Conservation (phyloP, 2,888 invertebrate genomes). For the Lithophane ornitopus region DNA sequence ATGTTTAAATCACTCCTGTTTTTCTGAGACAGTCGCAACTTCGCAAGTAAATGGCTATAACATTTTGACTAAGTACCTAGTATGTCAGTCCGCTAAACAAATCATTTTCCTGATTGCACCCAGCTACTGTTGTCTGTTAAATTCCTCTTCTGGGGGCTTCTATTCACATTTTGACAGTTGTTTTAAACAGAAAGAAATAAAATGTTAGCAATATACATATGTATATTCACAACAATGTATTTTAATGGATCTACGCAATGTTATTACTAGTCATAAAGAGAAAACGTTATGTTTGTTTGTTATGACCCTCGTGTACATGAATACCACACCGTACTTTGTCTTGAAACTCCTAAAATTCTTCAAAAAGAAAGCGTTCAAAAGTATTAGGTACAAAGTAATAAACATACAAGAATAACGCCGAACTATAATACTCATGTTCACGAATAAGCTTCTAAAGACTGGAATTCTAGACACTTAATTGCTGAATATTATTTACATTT, state of each 20-base stretch:
- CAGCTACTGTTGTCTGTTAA: neutral
- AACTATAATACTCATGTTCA: constrained; percentile 9
- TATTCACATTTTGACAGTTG: neutral
- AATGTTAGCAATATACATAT: constrained; percentile 20
- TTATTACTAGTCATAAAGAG: constrained; percentile 48
- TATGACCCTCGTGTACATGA: constrained; percentile 48
- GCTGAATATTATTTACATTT: constrained; percentile 38
- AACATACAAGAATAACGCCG: constrained; percentile 7
- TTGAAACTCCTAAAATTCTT: constrained; percentile 19
- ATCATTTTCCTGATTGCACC: neutral
- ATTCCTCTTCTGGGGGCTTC: constrained; percentile 6
- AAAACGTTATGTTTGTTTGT: constrained; percentile 51
- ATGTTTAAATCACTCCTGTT: neutral
- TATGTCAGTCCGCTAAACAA: neutral
- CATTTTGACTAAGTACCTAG: neutral
- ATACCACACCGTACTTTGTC: constrained; percentile 30
- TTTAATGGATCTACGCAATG: constrained; percentile 22
- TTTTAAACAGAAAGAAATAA: constrained; percentile 10
- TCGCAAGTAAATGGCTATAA: neutral
- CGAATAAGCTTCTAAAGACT: constrained; percentile 6
- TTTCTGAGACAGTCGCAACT: neutral
- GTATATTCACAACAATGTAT: constrained; percentile 7
- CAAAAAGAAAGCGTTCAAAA: constrained; percentile 46
- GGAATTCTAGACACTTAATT: constrained; percentile 29
- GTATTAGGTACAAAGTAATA: constrained; percentile 23